These are phyloP conservation scores for Ormia ochracea DNA, from an alignment of 2,888 invertebrate species.

Conservation along the genomic window DNA sequence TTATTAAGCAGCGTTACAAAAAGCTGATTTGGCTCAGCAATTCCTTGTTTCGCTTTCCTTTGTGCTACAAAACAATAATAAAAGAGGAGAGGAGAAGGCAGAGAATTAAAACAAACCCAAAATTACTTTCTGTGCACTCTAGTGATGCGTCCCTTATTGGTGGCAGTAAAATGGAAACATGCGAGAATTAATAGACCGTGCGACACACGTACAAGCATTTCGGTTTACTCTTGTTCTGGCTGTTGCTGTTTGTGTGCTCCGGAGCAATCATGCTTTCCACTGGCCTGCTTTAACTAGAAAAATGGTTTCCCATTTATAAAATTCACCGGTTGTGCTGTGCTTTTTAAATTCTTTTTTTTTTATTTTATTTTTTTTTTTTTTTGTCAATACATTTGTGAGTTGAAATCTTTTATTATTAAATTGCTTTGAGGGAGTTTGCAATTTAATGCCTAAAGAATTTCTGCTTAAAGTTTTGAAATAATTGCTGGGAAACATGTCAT, in stretches of 20 bases:
- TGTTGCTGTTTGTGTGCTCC: neutral
- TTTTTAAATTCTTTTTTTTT: too few species aligned
- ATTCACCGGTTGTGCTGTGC: slow-evolving; percentile 9
- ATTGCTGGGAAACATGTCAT: slow-evolving; percentile 39
- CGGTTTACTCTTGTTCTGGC: neutral
- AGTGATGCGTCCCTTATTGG: slow-evolving; percentile 1
- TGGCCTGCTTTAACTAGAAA: slow-evolving; percentile 23
- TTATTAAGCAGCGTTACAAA: neutral
- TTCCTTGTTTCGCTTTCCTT: neutral
- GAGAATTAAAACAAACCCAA: too few species aligned
- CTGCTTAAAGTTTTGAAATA: slow-evolving; percentile 31
- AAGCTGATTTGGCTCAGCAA: neutral
- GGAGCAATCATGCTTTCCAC: neutral
- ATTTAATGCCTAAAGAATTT: neutral
- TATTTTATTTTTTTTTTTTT: neutral
- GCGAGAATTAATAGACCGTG: slow-evolving; percentile 54
- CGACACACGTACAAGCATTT: slow-evolving; percentile 36
- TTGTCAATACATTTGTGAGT: neutral
- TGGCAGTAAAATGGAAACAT: slow-evolving; percentile 26
- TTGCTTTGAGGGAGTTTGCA: slow-evolving; percentile 24
- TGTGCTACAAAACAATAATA: neutral
- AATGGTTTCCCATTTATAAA: slow-evolving; percentile 34
- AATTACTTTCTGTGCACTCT: neutral
- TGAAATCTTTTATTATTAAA: slow-evolving; percentile 13
- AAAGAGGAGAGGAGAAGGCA: neutral